Evolutionary conservation across 2,888 invertebrate species (phyloP).

Genomic region (Mesorhabditis belari): DNA sequence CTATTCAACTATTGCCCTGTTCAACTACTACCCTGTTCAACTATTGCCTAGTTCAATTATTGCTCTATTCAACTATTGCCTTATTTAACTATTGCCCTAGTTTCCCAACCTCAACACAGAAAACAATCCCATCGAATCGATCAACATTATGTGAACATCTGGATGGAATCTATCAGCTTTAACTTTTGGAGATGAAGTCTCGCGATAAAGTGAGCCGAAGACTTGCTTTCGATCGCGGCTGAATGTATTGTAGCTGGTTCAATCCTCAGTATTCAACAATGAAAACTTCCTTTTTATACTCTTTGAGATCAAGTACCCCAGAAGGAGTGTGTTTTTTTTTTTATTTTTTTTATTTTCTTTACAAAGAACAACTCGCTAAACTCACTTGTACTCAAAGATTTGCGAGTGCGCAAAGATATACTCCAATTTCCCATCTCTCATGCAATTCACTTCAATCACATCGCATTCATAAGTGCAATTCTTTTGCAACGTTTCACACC

Average conservation of each 20-base stretch:
- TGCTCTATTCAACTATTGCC: too few species aligned
- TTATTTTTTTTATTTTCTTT: too few species aligned
- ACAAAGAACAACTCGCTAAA: too few species aligned
- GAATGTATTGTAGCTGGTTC: too few species aligned
- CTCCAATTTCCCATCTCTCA: not conserved
- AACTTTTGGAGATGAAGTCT: not conserved
- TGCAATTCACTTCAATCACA: not conserved
- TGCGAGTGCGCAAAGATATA: not conserved
- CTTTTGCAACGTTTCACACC: not conserved
- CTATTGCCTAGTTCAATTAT: too few species aligned
- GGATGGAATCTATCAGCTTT: not conserved
- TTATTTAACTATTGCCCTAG: too few species aligned
- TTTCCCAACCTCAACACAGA: not conserved
- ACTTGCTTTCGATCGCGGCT: not conserved
- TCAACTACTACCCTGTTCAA: too few species aligned
- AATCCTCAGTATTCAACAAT: too few species aligned
- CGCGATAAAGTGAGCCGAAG: not conserved
- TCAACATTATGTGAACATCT: not conserved
- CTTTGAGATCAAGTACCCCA: too few species aligned
- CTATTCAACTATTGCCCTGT: too few species aligned
- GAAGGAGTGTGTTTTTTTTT: too few species aligned
- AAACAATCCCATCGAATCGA: not conserved
- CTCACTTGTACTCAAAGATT: not conserved
- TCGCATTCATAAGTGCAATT: not conserved
- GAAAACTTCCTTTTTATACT: too few species aligned